A percentile compares a stretch with the other conserved stretches of the same genome.
Conservation (phyloP, 2,113 vertebrate species). For the Calonectris borealis region DNA sequence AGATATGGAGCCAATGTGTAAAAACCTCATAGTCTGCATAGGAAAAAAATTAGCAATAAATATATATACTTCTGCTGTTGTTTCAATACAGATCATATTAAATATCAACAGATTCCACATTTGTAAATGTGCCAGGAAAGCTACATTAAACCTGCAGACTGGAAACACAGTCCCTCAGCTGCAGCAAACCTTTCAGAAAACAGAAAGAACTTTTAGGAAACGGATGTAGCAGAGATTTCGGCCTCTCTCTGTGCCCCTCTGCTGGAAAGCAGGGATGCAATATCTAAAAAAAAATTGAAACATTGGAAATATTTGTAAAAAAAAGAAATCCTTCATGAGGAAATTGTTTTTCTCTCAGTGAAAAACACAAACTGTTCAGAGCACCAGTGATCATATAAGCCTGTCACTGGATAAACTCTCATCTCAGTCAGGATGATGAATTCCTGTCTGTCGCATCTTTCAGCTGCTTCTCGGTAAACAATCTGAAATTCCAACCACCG, state of each 20-base stretch:
- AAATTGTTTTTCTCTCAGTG: constrained; percentile 5
- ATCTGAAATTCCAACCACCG: background rate
- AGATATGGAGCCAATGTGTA: background rate
- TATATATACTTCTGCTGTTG: background rate
- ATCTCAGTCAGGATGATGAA: constrained; percentile 8
- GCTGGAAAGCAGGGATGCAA: background rate
- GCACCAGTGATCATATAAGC: background rate
- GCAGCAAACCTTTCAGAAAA: background rate
- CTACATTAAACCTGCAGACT: background rate
- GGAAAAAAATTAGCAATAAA: background rate
- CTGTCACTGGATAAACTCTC: background rate
- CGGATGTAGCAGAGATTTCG: background rate
- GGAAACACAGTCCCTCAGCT: background rate
- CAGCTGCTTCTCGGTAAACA: background rate
- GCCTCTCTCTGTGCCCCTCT: background rate
- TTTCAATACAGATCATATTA: background rate
- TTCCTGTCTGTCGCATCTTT: background rate
- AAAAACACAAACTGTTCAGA: background rate
- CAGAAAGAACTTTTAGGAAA: background rate
- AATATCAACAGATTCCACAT: background rate
- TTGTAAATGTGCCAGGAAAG: background rate
- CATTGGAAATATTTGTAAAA: background rate
- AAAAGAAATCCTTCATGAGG: background rate
- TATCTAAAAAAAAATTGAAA: background rate
- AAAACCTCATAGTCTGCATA: background rate